Conservation (phyloP, 2,888 invertebrate species). For the Rhamnusium bicolor region DNA sequence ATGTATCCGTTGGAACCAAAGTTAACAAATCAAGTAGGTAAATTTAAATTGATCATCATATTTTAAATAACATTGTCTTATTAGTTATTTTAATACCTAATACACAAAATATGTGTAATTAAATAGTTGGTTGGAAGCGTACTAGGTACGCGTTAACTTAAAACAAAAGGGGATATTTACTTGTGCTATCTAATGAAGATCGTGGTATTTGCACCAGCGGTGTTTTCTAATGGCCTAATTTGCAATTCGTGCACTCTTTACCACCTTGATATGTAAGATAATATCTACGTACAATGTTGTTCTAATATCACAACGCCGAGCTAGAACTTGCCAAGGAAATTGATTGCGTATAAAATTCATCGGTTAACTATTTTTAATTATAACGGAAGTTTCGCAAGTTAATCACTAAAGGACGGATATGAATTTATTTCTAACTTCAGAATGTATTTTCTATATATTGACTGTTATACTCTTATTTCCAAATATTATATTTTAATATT, state of each 20-base stretch:
- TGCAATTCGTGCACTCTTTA: conserved; percentile 54
- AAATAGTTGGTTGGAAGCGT: conserved; percentile 49
- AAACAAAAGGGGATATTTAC: conserved; percentile 57
- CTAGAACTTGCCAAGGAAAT: neutral
- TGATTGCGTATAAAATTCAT: neutral
- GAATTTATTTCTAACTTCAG: too few relatives aligned
- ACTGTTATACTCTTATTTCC: too few relatives aligned
- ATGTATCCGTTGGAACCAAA: too few relatives aligned
- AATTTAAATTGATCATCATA: too few relatives aligned
- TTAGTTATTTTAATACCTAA: too few relatives aligned
- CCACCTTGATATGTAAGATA: conserved; percentile 47
- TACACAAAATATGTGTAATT: conserved; percentile 6
- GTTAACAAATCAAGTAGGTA: too few relatives aligned
- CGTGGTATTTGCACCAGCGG: conserved; percentile 62
- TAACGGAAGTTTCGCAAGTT: too few relatives aligned
- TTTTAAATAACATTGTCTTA: too few relatives aligned
- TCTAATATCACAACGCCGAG: conserved; percentile 30
- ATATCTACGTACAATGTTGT: conserved; percentile 44
- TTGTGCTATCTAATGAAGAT: conserved; percentile 61
- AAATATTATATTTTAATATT: too few relatives aligned
- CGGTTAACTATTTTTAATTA: too few relatives aligned
- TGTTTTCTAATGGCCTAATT: conserved; percentile 57
- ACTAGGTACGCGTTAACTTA: conserved; percentile 60
- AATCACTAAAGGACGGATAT: too few relatives aligned
- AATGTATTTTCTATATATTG: too few relatives aligned